Percentiles rank a stretch among this genome's conserved stretches.
phyloP scores from a whole-genome alignment of 2,113 vertebrate species.

The Hemicordylus capensis region DNA sequence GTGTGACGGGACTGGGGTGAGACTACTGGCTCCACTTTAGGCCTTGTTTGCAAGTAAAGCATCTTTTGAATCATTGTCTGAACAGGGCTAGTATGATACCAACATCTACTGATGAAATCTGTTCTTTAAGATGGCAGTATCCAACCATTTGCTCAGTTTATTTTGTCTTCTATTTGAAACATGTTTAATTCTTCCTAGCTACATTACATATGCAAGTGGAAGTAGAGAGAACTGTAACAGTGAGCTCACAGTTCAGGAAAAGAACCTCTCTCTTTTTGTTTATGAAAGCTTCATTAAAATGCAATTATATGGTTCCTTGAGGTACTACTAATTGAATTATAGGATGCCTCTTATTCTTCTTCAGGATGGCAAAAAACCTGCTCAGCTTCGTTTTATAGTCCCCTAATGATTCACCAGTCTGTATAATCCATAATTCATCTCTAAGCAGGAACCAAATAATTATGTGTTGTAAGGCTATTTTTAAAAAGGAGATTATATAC shows the following conservation, averaged over 20 bases:
- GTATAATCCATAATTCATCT: slow-evolving; percentile 21
- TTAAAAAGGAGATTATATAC: background rate
- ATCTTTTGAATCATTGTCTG: too few relatives aligned
- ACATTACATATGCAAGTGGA: background rate
- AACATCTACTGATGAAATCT: too few relatives aligned
- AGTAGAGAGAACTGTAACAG: background rate
- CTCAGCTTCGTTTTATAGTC: slow-evolving; percentile 8
- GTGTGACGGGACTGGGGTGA: too few relatives aligned
- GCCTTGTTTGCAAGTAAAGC: too few relatives aligned
- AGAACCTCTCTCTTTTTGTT: background rate
- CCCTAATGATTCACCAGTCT: background rate
- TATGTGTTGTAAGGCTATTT: slow-evolving; percentile 27
- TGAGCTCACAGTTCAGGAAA: background rate
- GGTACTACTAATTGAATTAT: slow-evolving; percentile 34
- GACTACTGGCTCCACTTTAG: too few relatives aligned
- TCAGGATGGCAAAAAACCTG: background rate
- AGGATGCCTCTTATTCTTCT: slow-evolving; percentile 21
- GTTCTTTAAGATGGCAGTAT: background rate
- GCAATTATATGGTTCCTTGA: slow-evolving; percentile 24
- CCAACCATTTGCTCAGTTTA: background rate
- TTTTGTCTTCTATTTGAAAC: background rate
- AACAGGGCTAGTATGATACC: too few relatives aligned
- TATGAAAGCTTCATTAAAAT: slow-evolving; percentile 32
- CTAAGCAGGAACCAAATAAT: slow-evolving; percentile 39
- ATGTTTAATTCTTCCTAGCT: background rate